phyloP scores from a whole-genome alignment of 1,140 invertebrate genomes.

The Drosophila nebulosa region DNA sequence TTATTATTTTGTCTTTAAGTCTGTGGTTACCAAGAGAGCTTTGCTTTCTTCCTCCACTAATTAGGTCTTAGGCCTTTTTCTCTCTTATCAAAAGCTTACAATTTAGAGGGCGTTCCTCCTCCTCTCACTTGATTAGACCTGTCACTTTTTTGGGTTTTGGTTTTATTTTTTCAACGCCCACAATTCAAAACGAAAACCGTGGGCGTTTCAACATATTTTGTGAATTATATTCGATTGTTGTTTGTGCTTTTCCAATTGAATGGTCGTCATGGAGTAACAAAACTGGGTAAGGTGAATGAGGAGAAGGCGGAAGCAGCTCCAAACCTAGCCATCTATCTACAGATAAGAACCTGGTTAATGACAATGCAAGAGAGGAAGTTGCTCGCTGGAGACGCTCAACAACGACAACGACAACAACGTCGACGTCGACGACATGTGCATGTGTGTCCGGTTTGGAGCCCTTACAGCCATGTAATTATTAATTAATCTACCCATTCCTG shows the following conservation, averaged over 20 bases:
- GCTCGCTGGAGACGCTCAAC: conserved; percentile 34
- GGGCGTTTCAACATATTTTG: conserved; percentile 73
- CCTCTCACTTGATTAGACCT: background rate
- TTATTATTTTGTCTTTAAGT: background rate
- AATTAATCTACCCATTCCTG: conserved; percentile 30
- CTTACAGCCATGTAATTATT: conserved; percentile 36
- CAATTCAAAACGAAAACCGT: conserved; percentile 26
- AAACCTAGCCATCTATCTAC: background rate
- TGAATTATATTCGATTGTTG: conserved; percentile 70
- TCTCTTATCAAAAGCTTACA: conserved; percentile 2
- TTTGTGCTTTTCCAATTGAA: conserved; percentile 18
- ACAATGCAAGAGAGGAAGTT: conserved; percentile 48
- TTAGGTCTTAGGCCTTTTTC: conserved; percentile 21
- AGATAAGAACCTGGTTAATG: conserved; percentile 26
- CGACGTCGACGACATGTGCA: conserved; percentile 14
- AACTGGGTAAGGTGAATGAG: conserved; percentile 1
- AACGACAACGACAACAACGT: no score
- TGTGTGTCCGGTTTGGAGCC: conserved; percentile 37
- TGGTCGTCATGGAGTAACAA: background rate
- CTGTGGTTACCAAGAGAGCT: conserved; percentile 17
- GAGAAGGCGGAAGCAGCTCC: background rate
- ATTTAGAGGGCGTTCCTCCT: conserved; percentile 30
- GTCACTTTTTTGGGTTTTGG: background rate
- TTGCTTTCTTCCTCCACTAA: conserved; percentile 16
- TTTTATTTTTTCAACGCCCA: background rate